Evolutionary conservation across 2,888 invertebrate genomes (phyloP).

Genomic region (Gari tellinella): DNA sequence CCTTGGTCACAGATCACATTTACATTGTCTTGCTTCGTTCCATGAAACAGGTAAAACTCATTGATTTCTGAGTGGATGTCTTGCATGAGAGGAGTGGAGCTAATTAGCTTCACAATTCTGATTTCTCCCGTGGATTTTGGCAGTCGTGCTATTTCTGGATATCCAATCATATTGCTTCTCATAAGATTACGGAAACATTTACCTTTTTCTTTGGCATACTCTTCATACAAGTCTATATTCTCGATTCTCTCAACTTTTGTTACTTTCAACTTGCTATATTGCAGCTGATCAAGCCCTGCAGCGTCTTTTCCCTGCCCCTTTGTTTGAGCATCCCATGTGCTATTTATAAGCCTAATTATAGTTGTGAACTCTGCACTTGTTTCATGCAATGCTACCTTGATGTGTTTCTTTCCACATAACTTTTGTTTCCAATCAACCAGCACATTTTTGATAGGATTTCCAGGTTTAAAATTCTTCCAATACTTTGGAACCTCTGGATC

Average conservation of each 20-base stretch:
- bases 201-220: conserved; percentile 55
- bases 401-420: conserved; percentile 14
- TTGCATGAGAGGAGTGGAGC: not conserved
- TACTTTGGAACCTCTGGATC: conserved; percentile 34
- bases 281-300: conserved; percentile 19
- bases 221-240: conserved; percentile 62
- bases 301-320: conserved; percentile 73
- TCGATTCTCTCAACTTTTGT: conserved; percentile 69
- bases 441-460: conserved; percentile 7
- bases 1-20: conserved; percentile 64
- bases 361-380: conserved; percentile 35
- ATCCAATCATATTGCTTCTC: not conserved
- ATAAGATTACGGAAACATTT: conserved; percentile 48
- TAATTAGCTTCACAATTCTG: not conserved
- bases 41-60: conserved; percentile 74
- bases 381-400: conserved; percentile 16
- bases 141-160: conserved; percentile 13
- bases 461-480: conserved; percentile 43
- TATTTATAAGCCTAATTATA: conserved; percentile 56
- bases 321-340: conserved; percentile 48
- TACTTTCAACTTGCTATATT: conserved; percentile 47
- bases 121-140: conserved; percentile 1
- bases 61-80: conserved; percentile 39
- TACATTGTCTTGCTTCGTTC: conserved; percentile 62
- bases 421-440: not conserved